Percentiles rank a stretch among this genome's conserved stretches.
These are phyloP conservation scores for Diuraphis noxia DNA, from an alignment of 1,140 invertebrate genomes.

Conservation along the genomic window DNA sequence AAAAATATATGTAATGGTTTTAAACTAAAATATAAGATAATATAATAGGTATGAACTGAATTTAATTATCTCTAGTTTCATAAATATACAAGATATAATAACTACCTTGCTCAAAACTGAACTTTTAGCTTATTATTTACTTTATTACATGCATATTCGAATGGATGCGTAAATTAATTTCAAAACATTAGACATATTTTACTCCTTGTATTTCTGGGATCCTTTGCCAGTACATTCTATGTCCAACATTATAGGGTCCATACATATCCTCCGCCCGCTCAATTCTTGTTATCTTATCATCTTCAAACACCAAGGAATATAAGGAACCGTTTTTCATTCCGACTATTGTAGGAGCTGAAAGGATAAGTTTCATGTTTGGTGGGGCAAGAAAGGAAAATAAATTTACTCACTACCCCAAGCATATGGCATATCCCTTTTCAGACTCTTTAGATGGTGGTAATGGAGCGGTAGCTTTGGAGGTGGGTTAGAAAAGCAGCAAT, in stretches of 20 bases:
- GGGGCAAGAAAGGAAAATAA: slow-evolving; percentile 7
- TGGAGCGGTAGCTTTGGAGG: background rate
- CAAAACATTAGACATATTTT: background rate
- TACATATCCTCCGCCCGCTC: background rate
- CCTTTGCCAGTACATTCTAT: background rate
- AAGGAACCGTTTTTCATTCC: background rate
- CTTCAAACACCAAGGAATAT: background rate
- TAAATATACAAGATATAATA: background rate
- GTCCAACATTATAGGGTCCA: background rate
- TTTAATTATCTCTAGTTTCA: background rate
- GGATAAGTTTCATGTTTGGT: slow-evolving; percentile 25
- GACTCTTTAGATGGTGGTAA: background rate
- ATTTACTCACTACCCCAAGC: background rate
- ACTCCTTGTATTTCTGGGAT: background rate
- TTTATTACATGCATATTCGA: background rate
- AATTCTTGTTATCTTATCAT: background rate
- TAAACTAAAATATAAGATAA: background rate
- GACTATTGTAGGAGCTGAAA: background rate
- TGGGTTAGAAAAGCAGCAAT: background rate
- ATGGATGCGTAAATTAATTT: slow-evolving; percentile 23
- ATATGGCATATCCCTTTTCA: background rate
- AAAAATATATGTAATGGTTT: background rate
- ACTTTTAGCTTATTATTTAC: background rate
- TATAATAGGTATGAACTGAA: background rate
- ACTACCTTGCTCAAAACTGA: background rate